These are phyloP conservation scores for Mechanitis mazaeus DNA, from an alignment of 2,888 invertebrate genomes.

Conservation along the genomic window DNA sequence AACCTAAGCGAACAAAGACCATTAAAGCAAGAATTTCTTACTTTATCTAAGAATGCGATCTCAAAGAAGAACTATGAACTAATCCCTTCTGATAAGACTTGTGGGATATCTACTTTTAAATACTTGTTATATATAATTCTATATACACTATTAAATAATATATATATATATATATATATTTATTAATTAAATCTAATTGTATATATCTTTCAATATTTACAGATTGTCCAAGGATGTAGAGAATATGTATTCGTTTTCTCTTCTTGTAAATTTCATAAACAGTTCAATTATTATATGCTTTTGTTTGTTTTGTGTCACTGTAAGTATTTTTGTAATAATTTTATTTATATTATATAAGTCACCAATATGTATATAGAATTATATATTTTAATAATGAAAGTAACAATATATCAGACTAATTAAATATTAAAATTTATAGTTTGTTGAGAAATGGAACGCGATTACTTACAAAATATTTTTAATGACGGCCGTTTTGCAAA, in stretches of 20 bases:
- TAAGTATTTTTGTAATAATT: slow-evolving; percentile 27
- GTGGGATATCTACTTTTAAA: not conserved
- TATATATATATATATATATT: not conserved
- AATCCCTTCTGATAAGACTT: not conserved
- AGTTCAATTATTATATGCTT: slow-evolving; percentile 55
- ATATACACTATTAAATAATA: too few relatives aligned
- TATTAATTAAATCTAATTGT: not conserved
- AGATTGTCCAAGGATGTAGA: slow-evolving; percentile 38
- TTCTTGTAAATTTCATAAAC: slow-evolving; percentile 56
- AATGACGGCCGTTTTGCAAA: slow-evolving; percentile 50
- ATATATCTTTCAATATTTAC: slow-evolving; percentile 7
- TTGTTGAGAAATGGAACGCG: slow-evolving; percentile 58
- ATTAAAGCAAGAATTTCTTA: too few relatives aligned
- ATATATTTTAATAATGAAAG: too few relatives aligned
- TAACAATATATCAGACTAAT: not conserved
- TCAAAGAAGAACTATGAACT: too few relatives aligned
- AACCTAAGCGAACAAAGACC: too few relatives aligned
- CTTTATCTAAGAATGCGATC: too few relatives aligned
- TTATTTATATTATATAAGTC: too few relatives aligned
- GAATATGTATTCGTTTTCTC: slow-evolving; percentile 43
- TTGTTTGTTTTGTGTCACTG: slow-evolving; percentile 42
- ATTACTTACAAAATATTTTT: slow-evolving; percentile 58
- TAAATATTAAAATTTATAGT: slow-evolving; percentile 22
- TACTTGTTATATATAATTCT: too few relatives aligned
- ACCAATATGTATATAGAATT: too few relatives aligned